Evolutionary conservation across 2,113 vertebrate genomes (phyloP).

Genomic region (Romanogobio albipinnatus): DNA sequence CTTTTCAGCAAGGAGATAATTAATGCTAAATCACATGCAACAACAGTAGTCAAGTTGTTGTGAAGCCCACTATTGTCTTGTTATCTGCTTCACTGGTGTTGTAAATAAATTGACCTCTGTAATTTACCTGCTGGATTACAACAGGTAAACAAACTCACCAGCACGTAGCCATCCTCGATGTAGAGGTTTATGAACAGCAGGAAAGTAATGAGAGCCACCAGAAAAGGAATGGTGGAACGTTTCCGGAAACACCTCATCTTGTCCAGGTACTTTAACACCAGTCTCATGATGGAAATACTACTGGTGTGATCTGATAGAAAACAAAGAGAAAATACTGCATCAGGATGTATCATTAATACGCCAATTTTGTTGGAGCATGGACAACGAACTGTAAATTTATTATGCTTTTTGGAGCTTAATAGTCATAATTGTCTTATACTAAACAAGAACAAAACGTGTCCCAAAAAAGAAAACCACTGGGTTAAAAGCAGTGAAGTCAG

Average conservation of each 20-base stretch:
- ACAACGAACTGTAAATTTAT: neutral
- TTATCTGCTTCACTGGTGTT: conserved; percentile 32
- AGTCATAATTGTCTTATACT: neutral
- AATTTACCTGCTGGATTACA: neutral
- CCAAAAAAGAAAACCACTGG: neutral
- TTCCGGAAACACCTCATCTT: conserved; percentile 99
- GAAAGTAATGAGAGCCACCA: conserved; percentile 91
- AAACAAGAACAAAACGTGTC: neutral
- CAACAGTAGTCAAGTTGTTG: conserved; percentile 14
- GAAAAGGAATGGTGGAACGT: conserved; percentile 91
- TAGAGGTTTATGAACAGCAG: conserved; percentile 96
- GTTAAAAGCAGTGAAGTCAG: neutral
- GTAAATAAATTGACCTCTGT: conserved; percentile 8
- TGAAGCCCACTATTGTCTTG: conserved; percentile 32
- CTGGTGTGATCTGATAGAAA: conserved; percentile 62
- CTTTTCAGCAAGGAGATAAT: conserved; percentile 35
- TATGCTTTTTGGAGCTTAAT: neutral
- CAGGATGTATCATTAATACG: neutral
- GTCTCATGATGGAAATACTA: conserved; percentile 75
- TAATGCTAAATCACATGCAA: conserved; percentile 30
- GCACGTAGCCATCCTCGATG: conserved; percentile 94
- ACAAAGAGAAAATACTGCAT: conserved; percentile 27
- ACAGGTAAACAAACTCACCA: conserved; percentile 81
- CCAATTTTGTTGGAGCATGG: neutral
- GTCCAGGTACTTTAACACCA: conserved; percentile 86